phyloP scores from a whole-genome alignment of 1,140 invertebrate genomes.

The Vanessa atalanta region DNA sequence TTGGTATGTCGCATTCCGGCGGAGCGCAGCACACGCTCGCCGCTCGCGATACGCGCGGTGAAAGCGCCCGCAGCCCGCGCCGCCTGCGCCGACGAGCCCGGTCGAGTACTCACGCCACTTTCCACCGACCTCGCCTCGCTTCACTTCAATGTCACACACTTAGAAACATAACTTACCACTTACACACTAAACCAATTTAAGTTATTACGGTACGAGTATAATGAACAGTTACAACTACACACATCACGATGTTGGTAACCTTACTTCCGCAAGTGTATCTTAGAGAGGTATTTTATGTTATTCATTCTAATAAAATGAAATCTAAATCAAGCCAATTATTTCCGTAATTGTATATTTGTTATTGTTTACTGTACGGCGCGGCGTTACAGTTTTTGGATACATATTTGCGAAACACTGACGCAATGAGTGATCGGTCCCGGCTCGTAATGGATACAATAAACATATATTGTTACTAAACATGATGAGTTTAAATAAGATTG shows the following conservation, averaged over 20 bases:
- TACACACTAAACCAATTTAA: not conserved
- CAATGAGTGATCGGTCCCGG: not conserved
- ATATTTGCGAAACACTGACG: not conserved
- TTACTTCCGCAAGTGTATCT: too few relatives aligned
- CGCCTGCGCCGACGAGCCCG: not conserved
- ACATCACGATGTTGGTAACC: not conserved
- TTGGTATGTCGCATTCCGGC: conserved; percentile 7
- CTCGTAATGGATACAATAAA: not conserved
- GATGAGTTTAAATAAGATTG: conserved; percentile 9
- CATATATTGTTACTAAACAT: not conserved
- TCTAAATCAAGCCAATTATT: too few relatives aligned
- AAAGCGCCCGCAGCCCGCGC: not conserved
- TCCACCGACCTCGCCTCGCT: conserved; percentile 8
- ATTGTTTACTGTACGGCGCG: not conserved
- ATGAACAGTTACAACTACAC: not conserved
- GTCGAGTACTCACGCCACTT: not conserved
- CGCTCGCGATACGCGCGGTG: not conserved
- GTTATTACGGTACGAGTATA: not conserved
- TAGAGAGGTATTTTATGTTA: too few relatives aligned
- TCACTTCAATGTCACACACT: not conserved
- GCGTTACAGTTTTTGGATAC: not conserved
- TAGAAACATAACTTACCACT: not conserved
- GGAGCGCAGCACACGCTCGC: not conserved
- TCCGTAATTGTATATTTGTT: not conserved
- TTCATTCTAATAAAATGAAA: too few relatives aligned